These are phyloP conservation scores for Orbicella faveolata DNA, from an alignment of 64 coral and sea anemone genomes.

Conservation along the genomic window DNA sequence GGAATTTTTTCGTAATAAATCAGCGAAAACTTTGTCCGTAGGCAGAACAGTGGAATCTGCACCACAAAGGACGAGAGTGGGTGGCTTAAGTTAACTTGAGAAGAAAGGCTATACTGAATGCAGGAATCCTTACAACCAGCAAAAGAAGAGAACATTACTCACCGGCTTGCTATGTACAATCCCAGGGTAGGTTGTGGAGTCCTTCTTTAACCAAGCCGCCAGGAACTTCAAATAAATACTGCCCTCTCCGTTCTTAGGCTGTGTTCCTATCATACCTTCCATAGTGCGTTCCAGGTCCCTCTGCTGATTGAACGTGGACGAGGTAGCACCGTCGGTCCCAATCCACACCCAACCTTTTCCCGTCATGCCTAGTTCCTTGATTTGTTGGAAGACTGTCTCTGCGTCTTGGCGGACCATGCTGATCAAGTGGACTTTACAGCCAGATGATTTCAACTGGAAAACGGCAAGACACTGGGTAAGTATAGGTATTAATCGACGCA, in stretches of 20 bases:
- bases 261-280: slow-evolving; percentile 95
- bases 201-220: slow-evolving; percentile 81
- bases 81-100: too few relatives aligned
- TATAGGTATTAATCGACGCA: neutral
- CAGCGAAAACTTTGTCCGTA: too few relatives aligned
- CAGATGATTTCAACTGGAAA: slow-evolving; percentile 78
- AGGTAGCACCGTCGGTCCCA: slow-evolving; percentile 83
- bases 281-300: slow-evolving; percentile 85
- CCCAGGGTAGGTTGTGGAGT: slow-evolving; percentile 59
- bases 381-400: slow-evolving; percentile 95
- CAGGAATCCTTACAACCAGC: too few relatives aligned
- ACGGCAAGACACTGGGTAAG: neutral
- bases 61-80: too few relatives aligned
- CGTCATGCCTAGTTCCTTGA: slow-evolving; percentile 96
- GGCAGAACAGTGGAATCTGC: too few relatives aligned
- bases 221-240: slow-evolving; percentile 83
- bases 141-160: neutral
- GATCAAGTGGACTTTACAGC: slow-evolving; percentile 86
- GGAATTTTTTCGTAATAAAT: too few relatives aligned
- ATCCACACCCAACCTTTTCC: slow-evolving; percentile 97
- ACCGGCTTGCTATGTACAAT: slow-evolving; percentile 83
- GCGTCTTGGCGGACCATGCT: slow-evolving; percentile 96
- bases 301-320: slow-evolving; percentile 77
- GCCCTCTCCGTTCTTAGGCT: slow-evolving; percentile 92
- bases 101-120: too few relatives aligned